phyloP scores from a whole-genome alignment of 2,113 vertebrate species.

The Notothenia rossii region DNA sequence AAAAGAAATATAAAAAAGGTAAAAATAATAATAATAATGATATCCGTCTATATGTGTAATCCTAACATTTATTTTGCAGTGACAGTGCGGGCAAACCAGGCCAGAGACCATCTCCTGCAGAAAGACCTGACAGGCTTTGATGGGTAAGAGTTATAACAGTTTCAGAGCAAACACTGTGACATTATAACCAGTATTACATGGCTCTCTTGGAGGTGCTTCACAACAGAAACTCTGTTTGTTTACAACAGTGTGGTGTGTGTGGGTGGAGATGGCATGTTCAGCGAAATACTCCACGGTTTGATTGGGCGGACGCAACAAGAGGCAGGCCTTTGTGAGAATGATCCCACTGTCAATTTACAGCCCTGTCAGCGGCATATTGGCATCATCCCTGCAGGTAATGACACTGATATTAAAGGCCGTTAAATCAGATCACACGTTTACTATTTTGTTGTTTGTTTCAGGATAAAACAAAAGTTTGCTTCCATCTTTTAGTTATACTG shows the following conservation, averaged over 20 bases:
- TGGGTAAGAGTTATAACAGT: constrained; percentile 75
- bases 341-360: constrained; percentile 75
- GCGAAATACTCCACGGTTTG: constrained; percentile 87
- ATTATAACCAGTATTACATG: background rate
- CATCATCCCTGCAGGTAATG: constrained; percentile 88
- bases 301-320: constrained; percentile 87
- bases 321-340: constrained; percentile 82
- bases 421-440: too few species aligned
- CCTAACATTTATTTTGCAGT: constrained; percentile 69
- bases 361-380: constrained; percentile 86
- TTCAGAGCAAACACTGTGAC: constrained; percentile 18
- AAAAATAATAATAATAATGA: too few species aligned
- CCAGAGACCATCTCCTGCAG: constrained; percentile 87
- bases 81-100: constrained; percentile 86
- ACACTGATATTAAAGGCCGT: background rate
- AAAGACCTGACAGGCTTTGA: constrained; percentile 86
- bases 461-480: too few species aligned
- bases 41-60: background rate
- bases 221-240: constrained; percentile 52
- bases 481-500: too few species aligned
- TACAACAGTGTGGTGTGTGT: constrained; percentile 86
- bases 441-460: too few species aligned
- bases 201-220: constrained; percentile 33
- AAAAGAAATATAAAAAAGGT: too few species aligned
- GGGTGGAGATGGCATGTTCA: constrained; percentile 90